Percentiles rank a stretch among this genome's conserved stretches.
These are phyloP conservation scores for Odontesthes bonariensis DNA, from an alignment of 2,113 vertebrate genomes.

Conservation along the genomic window DNA sequence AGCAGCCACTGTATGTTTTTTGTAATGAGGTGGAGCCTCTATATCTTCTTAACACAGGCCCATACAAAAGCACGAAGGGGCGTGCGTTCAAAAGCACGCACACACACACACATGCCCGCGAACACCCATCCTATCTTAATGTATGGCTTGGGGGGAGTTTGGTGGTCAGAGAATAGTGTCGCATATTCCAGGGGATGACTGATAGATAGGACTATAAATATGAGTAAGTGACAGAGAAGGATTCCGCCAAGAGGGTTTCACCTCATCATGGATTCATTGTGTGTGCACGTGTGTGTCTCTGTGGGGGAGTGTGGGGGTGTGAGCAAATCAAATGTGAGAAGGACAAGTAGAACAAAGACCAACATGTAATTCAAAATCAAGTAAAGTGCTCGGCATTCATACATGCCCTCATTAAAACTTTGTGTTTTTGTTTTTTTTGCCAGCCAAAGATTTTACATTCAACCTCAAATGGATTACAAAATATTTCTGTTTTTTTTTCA, in stretches of 20 bases:
- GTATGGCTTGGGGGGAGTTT: slow-evolving; percentile 71
- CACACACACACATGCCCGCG: slow-evolving; percentile 15
- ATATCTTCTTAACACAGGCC: slow-evolving; percentile 47
- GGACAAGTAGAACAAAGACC: slow-evolving; percentile 27
- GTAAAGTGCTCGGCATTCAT: background rate
- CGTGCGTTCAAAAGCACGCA: background rate
- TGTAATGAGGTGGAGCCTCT: slow-evolving; percentile 51
- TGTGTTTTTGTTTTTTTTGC: background rate
- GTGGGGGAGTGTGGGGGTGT: background rate
- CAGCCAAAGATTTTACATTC: too few relatives aligned
- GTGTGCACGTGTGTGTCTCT: slow-evolving; percentile 5
- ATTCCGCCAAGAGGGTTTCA: slow-evolving; percentile 65
- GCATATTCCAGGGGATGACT: slow-evolving; percentile 58
- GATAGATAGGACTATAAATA: slow-evolving; percentile 78
- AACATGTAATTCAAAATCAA: slow-evolving; percentile 1
- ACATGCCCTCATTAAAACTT: background rate
- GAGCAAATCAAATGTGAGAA: slow-evolving; percentile 26
- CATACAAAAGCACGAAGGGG: background rate
- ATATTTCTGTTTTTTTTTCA: background rate
- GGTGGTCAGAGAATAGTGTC: slow-evolving; percentile 72
- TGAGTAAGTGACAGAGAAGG: slow-evolving; percentile 69
- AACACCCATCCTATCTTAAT: slow-evolving; percentile 50
- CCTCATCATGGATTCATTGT: slow-evolving; percentile 53
- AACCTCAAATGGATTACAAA: too few relatives aligned
- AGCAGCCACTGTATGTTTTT: slow-evolving; percentile 34